phyloP scores from a whole-genome alignment of 2,797 vertebrate species.

The Lindbergichthys nudifrons region DNA sequence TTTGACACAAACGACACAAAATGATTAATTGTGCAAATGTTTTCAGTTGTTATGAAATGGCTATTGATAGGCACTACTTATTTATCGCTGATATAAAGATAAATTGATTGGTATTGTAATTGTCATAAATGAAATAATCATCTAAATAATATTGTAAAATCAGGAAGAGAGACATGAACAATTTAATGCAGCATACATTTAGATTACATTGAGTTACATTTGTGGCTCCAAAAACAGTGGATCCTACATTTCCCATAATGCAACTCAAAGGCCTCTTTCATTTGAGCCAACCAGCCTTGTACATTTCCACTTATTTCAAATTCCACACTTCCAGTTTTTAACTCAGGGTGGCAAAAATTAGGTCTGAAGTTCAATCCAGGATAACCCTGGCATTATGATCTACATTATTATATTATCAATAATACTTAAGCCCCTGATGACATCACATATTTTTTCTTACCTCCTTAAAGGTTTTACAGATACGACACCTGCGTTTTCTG shows the following conservation, averaged over 20 bases:
- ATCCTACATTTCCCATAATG: constrained; percentile 26
- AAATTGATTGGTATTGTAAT: neutral
- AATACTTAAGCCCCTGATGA: neutral
- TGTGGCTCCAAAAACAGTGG: neutral
- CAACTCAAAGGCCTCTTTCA: neutral
- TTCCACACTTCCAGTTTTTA: neutral
- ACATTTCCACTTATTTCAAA: neutral
- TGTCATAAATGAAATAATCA: neutral
- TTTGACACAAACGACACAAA: too few species aligned
- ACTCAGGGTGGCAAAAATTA: neutral
- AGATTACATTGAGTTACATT: neutral
- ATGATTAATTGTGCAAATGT: too few species aligned
- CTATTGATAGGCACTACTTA: neutral
- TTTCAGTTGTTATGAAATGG: neutral
- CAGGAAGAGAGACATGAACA: neutral
- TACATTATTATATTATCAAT: neutral
- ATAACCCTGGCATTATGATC: neutral
- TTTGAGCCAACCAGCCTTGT: neutral
- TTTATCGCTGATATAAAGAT: neutral
- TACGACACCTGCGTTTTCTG: constrained; percentile 36
- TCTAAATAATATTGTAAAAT: neutral
- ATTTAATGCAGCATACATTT: neutral
- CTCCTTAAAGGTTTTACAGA: constrained; percentile 7
- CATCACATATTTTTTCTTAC: neutral
- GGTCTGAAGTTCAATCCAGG: neutral